Base-by-base conservation (phyloP, 2,113 vertebrate species). In the Platichthys stellatus region DNA sequence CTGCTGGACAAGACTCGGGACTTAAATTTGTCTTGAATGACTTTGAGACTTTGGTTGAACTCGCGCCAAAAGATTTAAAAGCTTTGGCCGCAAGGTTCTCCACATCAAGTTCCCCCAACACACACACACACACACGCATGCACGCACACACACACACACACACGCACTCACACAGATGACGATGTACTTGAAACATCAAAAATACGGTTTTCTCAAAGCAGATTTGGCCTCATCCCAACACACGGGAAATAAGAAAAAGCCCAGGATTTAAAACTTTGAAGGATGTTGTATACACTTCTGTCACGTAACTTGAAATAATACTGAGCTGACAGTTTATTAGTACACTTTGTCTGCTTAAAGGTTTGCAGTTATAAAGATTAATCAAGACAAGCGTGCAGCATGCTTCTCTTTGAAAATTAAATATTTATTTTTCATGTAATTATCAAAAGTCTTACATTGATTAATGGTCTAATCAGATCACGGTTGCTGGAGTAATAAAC, bases 401-500 rank as follows among this genome's bases (percentile, higher is more conserved):
- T 2, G 53, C 9, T 7, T 51, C 18, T 18, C 14, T 51, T 51
- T 1, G 4, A 18, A 64, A 56, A 72, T 56, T 73, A 70, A 24
- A 11, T 13, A 43, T 43, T 43, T 60, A 18, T 64, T 59, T 73
- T 76, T 78, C 9, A 58, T 51, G 69, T 15, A 49, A 77, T 65
- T 72, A 72, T 81, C 14, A 57, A 49, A 69, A n/a, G 11, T 72
- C 40, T 23, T 54, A 53, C 4, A 51, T 23, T 75, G 21, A 75
- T 69, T 69, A 67, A 76, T 54, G 70, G 49, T 62, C 59, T 35
- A 35, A 57, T 72, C 54, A n/a, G 21, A 72, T 72, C 10, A 81
- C 69, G 59, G 24, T 66, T 58, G 21, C 6, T 6, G 5, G 28
- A 38, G 61, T 63, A 64, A 76, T 59, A 63, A 66, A 54, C 17